Evolutionary conservation across 2,888 invertebrate species (phyloP), one percentile per base, ranked within the genome.

Genomic region (Bruchidius siliquastri): DNA sequence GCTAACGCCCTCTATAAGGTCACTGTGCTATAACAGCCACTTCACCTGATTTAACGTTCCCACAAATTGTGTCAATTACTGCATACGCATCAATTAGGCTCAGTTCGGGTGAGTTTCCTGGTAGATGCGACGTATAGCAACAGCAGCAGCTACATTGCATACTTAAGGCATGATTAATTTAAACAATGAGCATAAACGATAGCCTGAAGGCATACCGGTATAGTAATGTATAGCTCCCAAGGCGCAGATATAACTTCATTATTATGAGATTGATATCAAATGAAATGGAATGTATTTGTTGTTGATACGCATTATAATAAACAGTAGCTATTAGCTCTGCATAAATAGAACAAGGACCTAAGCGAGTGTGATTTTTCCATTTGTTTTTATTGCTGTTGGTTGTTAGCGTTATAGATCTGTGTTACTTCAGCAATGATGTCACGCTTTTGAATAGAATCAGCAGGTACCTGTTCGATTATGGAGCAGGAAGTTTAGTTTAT

Each of bases 151-250:
- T 8, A 26, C 3, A 13, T 49, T 49, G 49, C 49, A 49, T 49
- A 75, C 73, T 76, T 75, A 77, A 75, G 75, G 71, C 74, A 72
- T 77, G 76, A 77, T 78, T 78, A 76, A 76, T 76, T 76, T 73
- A 75, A 78, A 78, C 76, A 76, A 77, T 77, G 74, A 74, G 75
- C 73, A 73, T 76, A 76, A 77, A 77, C 71, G 70, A 67, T 75
- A 70, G 76, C 77, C 73, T 73, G 71, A 71, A 73, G 77, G 76
- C 70, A 73, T 76, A 76, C 76, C 77, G 76, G 76, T 78, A 78
- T 76, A 75, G 73, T 70, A 69, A 73, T 71, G 69, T 26, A 71
- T 73, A 73, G 73, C 76, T 75, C 72, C 20, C 69, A 75, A 76
- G 74, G 26, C 20, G 66, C 73, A 74, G 68, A 70, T 74, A 76